Percentiles rank a stretch among this genome's conserved stretches.
phyloP scores from a whole-genome alignment of 2,888 invertebrate species.

The Cataglyphis rosenhaueri region DNA sequence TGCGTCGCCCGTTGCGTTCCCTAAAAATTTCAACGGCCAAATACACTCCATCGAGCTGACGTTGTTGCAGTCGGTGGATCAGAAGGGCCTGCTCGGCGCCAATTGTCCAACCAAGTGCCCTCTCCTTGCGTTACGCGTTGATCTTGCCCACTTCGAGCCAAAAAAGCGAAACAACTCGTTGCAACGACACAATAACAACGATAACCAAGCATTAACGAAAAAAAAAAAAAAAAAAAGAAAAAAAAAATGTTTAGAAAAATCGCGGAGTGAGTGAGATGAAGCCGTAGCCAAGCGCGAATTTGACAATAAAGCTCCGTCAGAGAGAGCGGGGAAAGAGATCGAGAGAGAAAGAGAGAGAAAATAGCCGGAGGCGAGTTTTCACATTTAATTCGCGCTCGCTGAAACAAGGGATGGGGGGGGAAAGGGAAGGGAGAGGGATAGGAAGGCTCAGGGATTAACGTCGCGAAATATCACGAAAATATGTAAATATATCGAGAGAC shows the following conservation, averaged over 20 bases:
- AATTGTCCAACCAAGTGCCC: slow-evolving; percentile 33
- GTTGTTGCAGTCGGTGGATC: background rate
- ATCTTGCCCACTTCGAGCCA: slow-evolving; percentile 17
- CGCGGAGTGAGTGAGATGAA: slow-evolving; percentile 60
- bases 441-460: slow-evolving; percentile 78
- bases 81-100: background rate
- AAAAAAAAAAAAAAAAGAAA: slow-evolving; percentile 20
- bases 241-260: slow-evolving; percentile 48
- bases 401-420: slow-evolving; percentile 57
- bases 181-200: slow-evolving; percentile 48
- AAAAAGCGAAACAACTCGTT: slow-evolving; percentile 28
- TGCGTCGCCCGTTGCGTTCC: slow-evolving; percentile 25
- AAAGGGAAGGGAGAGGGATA: slow-evolving; percentile 53
- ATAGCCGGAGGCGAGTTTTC: slow-evolving; percentile 76
- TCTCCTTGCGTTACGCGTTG: slow-evolving; percentile 27
- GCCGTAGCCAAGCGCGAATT: slow-evolving; percentile 75
- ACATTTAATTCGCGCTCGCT: slow-evolving; percentile 79
- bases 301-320: slow-evolving; percentile 74
- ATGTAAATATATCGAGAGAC: slow-evolving; percentile 81
- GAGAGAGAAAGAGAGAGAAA: slow-evolving; percentile 65
- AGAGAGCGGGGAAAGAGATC: slow-evolving; percentile 43
- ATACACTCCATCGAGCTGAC: slow-evolving; percentile 7
- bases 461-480: slow-evolving; percentile 81
- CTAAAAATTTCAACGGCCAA: slow-evolving; percentile 39
- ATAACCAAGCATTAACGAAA: slow-evolving; percentile 26